Conservation (phyloP, 2,797 vertebrate species). For the Smutsia temminckii region DNA sequence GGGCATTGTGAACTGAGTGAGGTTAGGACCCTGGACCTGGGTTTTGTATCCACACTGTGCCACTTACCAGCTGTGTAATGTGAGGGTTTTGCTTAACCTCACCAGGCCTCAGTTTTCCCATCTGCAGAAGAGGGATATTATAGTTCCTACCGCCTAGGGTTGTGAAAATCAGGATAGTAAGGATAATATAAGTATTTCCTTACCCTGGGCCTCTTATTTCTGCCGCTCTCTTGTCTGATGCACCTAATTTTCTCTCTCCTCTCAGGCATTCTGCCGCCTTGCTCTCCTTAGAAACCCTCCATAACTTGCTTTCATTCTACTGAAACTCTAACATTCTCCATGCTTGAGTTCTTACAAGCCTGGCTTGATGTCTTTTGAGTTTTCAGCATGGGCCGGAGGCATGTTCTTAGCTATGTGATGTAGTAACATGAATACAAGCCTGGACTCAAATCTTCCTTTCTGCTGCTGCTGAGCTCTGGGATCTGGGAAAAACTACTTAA, state of each 20-base stretch:
- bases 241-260: not conserved
- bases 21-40: not conserved
- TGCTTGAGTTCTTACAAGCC: not conserved
- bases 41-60: not conserved
- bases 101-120: not conserved
- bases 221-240: not conserved
- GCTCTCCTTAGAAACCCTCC: not conserved
- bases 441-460: not conserved
- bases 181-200: not conserved
- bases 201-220: not conserved
- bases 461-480: not conserved
- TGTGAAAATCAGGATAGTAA: not conserved
- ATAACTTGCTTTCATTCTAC: not conserved
- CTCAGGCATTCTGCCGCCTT: not conserved
- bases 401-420: not conserved
- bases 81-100: not conserved
- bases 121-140: not conserved
- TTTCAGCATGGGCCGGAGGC: not conserved
- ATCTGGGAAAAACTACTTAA: not conserved
- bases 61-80: not conserved
- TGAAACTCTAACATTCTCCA: not conserved
- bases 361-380: not conserved
- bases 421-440: not conserved
- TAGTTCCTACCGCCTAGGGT: rapidly evolving
- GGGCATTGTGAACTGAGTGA: not conserved